Evolutionary conservation across 2,113 vertebrate species (phyloP), one percentile per base, ranked within the genome.

Genomic region (Platichthys stellatus): DNA sequence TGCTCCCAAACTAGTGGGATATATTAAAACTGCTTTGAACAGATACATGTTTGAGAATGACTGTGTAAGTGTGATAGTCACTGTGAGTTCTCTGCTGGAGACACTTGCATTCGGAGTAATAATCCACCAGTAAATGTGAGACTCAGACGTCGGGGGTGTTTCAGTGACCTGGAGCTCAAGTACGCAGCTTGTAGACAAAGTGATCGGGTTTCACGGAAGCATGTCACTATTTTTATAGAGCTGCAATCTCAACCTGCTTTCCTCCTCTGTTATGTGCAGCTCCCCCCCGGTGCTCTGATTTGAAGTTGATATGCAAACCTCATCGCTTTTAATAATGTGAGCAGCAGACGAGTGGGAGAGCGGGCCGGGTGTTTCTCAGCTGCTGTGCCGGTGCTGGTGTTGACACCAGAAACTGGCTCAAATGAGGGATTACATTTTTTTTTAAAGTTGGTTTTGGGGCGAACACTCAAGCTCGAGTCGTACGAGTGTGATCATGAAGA

Each of bases 131-230:
- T 81, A 80, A 87, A 89, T 78, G 74, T 89, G 79, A 85, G 86
- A 81, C 79, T 87, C 80, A 72, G 72, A 74, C 63, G 10, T 40
- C 69, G 71, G 12, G 24, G 66, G 15, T 76, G 61, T 80, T 82
- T 76, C 62, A 77, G 85, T 70, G 84, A 65, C 74, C 79, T 54
- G 54, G 76, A 86, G 80, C 38, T 83, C 28, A 78, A 79, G 68
- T 49, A 71, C 15, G 18, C 75, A 78, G 68, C 76, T 70, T 77
- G 61, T 35, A 71, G 86, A 84, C 35, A 82, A 76, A 74, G 74
- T 54, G 83, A 85, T 93, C 72, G 1, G 17, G 85, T 92, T 91
- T 91, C 86, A 85, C 70, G 11, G 23, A 81, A 71, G 77, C 87
- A 64, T 56, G 58, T 83, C 68, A 77, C 67, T 83, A 71, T 90